Evolutionary conservation across 1,140 invertebrate species (phyloP).

Genomic region (Magallana angulata): DNA sequence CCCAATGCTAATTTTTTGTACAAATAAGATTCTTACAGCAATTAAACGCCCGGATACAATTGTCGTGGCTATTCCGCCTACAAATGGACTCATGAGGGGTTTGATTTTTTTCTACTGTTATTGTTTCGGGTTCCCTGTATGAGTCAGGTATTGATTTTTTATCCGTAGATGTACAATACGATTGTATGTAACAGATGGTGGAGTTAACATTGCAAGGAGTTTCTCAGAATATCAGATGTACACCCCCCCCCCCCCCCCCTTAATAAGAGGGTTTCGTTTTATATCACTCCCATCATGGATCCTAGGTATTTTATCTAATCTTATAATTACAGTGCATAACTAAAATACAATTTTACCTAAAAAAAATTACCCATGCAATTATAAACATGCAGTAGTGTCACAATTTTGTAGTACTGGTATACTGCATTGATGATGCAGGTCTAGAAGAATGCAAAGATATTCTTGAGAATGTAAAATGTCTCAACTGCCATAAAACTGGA

Average conservation of each 20-base stretch:
- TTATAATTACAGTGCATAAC: too few species aligned
- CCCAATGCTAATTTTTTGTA: neutral
- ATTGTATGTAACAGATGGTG: slow-evolving; percentile 2
- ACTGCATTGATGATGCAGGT: too few species aligned
- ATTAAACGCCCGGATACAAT: neutral
- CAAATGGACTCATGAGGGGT: neutral
- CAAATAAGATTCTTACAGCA: neutral
- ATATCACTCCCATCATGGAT: too few species aligned
- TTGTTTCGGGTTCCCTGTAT: neutral
- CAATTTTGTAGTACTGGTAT: too few species aligned
- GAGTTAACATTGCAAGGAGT: neutral
- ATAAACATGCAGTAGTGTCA: too few species aligned
- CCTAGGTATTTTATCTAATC: too few species aligned
- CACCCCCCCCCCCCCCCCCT: too few species aligned
- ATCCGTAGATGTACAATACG: neutral
- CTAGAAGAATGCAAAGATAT: neutral
- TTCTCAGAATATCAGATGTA: slow-evolving; percentile 7
- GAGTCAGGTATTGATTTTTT: slow-evolving; percentile 32
- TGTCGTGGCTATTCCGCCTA: neutral
- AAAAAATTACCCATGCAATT: too few species aligned
- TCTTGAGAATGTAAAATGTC: neutral
- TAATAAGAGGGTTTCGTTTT: too few species aligned
- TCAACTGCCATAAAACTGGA: neutral
- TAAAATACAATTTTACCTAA: too few species aligned
- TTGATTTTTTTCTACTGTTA: neutral